phyloP scores from a whole-genome alignment of 2,797 vertebrate genomes.

The Pteronotus mesoamericanus region DNA sequence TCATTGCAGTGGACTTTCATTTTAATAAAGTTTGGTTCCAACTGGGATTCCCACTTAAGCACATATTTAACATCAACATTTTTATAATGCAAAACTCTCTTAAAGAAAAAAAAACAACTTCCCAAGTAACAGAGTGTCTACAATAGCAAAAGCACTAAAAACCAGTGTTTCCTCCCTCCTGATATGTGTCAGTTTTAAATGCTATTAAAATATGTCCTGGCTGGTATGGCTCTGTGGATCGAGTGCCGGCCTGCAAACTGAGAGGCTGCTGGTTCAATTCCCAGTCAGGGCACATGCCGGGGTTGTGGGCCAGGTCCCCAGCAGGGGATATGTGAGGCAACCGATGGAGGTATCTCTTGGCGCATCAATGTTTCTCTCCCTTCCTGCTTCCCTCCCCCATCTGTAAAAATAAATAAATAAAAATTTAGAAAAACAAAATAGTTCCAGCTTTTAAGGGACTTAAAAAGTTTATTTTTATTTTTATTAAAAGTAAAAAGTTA shows the following conservation, averaged over 20 bases:
- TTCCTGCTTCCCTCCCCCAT: too few species aligned
- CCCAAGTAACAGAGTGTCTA: neutral
- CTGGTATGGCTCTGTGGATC: too few species aligned
- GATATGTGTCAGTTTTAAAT: neutral
- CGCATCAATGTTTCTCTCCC: too few species aligned
- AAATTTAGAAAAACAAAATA: neutral
- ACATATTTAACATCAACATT: neutral
- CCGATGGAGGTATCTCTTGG: too few species aligned
- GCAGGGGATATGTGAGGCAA: too few species aligned
- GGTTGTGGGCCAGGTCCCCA: too few species aligned
- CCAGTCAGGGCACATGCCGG: too few species aligned
- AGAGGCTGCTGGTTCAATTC: too few species aligned
- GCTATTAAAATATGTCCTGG: neutral
- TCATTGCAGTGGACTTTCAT: neutral
- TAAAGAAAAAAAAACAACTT: neutral
- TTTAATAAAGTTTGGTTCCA: neutral
- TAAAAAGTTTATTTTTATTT: too few species aligned
- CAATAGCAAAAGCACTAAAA: neutral
- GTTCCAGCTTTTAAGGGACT: neutral
- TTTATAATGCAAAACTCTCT: neutral
- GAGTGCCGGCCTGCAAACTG: too few species aligned
- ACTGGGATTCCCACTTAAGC: neutral
- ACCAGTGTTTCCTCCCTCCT: neutral
- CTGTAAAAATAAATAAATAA: too few species aligned
- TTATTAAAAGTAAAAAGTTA: too few species aligned